phyloP scores from a whole-genome alignment of 2,113 vertebrate genomes.

The Macrotis lagotis region DNA sequence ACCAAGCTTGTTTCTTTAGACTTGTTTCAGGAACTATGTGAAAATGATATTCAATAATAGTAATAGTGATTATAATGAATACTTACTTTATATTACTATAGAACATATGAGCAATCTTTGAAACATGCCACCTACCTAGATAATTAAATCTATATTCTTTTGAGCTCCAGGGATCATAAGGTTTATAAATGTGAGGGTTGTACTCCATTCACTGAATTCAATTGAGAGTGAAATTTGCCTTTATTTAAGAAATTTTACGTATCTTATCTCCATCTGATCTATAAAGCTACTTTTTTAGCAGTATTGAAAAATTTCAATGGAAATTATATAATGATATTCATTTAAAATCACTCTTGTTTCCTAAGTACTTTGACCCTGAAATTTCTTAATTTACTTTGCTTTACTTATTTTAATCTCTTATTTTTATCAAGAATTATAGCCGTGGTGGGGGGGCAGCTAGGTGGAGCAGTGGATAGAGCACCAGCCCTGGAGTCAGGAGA shows the following conservation, averaged over 20 bases:
- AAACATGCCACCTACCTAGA: neutral
- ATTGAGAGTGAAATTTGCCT: neutral
- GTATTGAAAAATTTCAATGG: neutral
- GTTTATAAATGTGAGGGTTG: neutral
- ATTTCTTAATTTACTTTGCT: neutral
- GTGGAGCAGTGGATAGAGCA: too few relatives aligned
- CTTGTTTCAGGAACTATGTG: neutral
- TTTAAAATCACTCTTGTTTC: neutral
- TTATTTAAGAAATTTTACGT: neutral
- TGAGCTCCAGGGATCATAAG: neutral
- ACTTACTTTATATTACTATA: neutral
- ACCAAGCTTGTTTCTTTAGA: neutral
- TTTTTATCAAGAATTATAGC: neutral
- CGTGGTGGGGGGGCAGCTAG: too few relatives aligned
- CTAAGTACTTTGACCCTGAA: neutral
- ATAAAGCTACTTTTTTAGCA: neutral
- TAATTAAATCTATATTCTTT: neutral
- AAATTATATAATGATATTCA: neutral
- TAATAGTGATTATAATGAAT: neutral
- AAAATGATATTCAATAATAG: neutral
- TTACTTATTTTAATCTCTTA: neutral
- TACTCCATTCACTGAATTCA: neutral
- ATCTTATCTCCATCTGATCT: neutral
- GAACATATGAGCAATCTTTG: neutral
- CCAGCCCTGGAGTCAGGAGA: too few relatives aligned